Conservation (phyloP, 1,140 invertebrate species). For the Bactericera cockerelli region DNA sequence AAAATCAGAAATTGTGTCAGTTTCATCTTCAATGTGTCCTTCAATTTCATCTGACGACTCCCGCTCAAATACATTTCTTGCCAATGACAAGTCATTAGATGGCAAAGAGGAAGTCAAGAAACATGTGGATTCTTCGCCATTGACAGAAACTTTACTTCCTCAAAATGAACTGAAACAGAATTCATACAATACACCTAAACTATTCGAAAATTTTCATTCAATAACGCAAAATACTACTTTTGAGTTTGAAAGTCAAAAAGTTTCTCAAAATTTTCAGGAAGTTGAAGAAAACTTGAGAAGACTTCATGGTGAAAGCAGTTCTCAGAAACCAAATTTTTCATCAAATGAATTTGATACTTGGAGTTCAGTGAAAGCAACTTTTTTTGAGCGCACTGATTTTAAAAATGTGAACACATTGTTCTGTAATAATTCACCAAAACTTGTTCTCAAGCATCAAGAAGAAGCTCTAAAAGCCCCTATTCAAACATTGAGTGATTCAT, state of each 20-base stretch:
- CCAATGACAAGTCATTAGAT: background rate
- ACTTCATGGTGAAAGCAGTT: constrained; percentile 6
- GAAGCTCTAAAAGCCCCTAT: too few relatives aligned
- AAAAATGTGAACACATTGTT: background rate
- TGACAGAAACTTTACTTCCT: too few relatives aligned
- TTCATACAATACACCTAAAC: too few relatives aligned
- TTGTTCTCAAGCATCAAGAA: too few relatives aligned
- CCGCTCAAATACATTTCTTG: constrained; percentile 2
- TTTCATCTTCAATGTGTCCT: background rate
- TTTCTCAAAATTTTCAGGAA: background rate
- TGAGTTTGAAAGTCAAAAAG: too few relatives aligned
- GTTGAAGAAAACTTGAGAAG: constrained; percentile 8
- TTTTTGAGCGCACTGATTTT: constrained; percentile 1
- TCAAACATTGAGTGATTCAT: too few relatives aligned
- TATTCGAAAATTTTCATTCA: too few relatives aligned
- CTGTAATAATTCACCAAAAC: background rate
- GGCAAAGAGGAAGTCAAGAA: background rate
- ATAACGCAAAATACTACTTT: too few relatives aligned
- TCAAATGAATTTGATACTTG: background rate
- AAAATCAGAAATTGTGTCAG: constrained; percentile 3
- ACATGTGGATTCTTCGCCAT: too few relatives aligned
- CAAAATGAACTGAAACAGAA: too few relatives aligned
- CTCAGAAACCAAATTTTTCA: background rate
- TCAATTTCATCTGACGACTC: constrained; percentile 1
- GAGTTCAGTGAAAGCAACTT: background rate